Percentiles rank a stretch among this genome's conserved stretches.
Evolutionary conservation across 2,113 vertebrate species (phyloP).

Genomic region (Mesembrinibis cayennensis): DNA sequence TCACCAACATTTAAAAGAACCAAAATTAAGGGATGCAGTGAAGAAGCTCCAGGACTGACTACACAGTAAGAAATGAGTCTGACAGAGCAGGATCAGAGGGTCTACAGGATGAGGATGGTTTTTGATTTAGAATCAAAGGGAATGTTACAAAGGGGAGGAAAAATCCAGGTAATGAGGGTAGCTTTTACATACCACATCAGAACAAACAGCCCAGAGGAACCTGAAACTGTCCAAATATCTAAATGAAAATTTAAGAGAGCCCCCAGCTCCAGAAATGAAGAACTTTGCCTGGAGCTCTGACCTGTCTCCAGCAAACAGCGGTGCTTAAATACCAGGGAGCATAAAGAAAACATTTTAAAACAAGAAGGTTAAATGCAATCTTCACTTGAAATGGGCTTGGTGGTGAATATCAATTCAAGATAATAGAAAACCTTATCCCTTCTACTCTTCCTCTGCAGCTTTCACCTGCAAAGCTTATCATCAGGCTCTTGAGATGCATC

Average conservation of each 20-base stretch:
- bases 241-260: conserved; percentile 8
- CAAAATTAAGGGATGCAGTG: not conserved
- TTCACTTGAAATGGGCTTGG: not conserved
- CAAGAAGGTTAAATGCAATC: not conserved
- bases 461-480: not conserved
- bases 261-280: not conserved
- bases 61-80: not conserved
- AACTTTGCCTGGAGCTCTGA: not conserved
- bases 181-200: conserved; percentile 29
- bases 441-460: not conserved
- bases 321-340: not conserved
- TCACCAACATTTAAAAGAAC: not conserved
- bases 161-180: not conserved
- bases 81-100: not conserved
- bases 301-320: not conserved
- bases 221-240: not conserved
- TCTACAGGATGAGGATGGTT: not conserved
- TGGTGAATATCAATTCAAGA: not conserved
- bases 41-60: not conserved
- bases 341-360: not conserved
- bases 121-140: conserved; percentile 15
- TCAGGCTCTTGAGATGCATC: not conserved
- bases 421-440: not conserved
- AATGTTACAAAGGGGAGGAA: not conserved
- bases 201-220: conserved; percentile 34